These are phyloP conservation scores for Lycaon pictus DNA, from an alignment of 2,113 vertebrate genomes.

Conservation along the genomic window DNA sequence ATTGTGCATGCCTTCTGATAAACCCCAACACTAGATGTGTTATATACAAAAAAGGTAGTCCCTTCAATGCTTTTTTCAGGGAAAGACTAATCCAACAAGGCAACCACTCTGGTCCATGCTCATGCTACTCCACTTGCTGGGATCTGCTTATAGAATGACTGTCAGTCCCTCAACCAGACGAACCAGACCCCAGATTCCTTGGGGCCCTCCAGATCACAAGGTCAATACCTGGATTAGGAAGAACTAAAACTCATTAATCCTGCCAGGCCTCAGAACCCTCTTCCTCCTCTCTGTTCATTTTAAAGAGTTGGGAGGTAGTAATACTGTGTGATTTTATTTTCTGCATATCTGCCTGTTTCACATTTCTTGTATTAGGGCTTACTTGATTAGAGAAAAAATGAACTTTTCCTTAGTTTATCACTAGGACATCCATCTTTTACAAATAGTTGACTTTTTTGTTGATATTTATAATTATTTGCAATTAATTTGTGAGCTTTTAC, in stretches of 20 bases:
- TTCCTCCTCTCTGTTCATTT: not conserved
- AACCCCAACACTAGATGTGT: not conserved
- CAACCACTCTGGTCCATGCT: not conserved
- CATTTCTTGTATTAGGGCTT: not conserved
- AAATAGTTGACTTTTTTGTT: not conserved
- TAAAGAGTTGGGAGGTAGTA: not conserved
- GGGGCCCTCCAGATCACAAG: too few species aligned
- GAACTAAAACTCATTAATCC: not conserved
- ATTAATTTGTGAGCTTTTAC: not conserved
- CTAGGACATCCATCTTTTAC: not conserved
- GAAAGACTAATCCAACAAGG: not conserved
- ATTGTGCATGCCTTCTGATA: not conserved
- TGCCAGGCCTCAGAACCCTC: not conserved
- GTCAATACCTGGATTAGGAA: not conserved
- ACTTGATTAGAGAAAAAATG: not conserved
- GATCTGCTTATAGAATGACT: accelerated
- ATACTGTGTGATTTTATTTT: not conserved
- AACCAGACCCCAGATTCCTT: not conserved
- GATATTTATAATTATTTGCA: not conserved
- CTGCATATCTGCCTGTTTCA: not conserved
- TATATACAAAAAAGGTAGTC: not conserved
- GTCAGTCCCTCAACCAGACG: not conserved
- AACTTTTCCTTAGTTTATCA: not conserved
- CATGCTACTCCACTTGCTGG: not conserved
- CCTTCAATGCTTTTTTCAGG: not conserved